Evolutionary conservation across 2,888 invertebrate species (phyloP), one percentile per base, ranked within the genome.

Genomic region (Bedellia somnulentella): DNA sequence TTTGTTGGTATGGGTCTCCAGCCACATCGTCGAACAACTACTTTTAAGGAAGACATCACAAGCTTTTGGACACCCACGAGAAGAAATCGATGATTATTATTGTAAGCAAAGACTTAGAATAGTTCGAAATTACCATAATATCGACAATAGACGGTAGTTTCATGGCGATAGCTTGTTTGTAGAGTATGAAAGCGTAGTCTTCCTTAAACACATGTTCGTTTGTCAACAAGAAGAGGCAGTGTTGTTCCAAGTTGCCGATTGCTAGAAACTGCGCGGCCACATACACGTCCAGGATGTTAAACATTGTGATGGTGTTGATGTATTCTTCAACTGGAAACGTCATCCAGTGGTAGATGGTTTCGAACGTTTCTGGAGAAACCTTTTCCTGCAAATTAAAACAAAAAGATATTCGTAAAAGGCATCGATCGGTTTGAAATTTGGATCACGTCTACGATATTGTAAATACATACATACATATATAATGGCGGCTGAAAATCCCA

Each of bases 261-360:
- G 80, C 73, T 3, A 89, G 64, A 52, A 80, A 86, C 38, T 84
- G 85, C 0, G 89, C 82, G 0, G 87, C 86, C 43, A 79, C 81
- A 44, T 87, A 85, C 15, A 89, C 64, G 45, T 87, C 85, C 29
- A 89, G 57, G 25, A 89, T 80, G 37, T 87, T 88, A 31, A 85
- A 82, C 27, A 86, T 76, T 33, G 79, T 81, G 1, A 89, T 57
- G 2, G 82, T 61, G 30, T 82, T 83, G 38, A 79, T 81, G 39
- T 84, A 82, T 3, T 85, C 84, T 32, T 68, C 73, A 5, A 79
- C 81, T 14, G 67, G 59, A 34, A 76, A 80, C 41, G 88, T 80
- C 89, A 89, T 89, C 89, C 89, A 90, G 41, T 87, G 85, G 57
- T 89, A 90, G 30, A 88, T 82, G 36, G 83, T 80, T 28, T 80